Percentiles rank a stretch among this genome's conserved stretches.
phyloP scores from a whole-genome alignment of 1,140 invertebrate species.

The Tetragonula clypearis region DNA sequence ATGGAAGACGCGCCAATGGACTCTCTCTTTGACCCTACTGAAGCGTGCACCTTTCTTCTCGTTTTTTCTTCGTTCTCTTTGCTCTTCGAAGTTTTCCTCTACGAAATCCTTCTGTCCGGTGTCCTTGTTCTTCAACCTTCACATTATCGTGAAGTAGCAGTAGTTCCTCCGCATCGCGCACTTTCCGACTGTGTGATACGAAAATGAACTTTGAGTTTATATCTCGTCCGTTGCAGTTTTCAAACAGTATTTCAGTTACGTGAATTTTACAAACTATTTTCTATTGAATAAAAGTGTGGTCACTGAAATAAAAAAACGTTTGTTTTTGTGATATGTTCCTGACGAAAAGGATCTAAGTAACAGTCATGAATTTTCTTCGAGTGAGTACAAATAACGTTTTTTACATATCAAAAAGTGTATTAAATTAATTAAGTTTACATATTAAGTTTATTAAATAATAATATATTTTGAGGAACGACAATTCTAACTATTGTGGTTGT shows the following conservation, averaged over 20 bases:
- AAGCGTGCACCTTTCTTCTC: slow-evolving; percentile 73
- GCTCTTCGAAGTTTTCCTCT: slow-evolving; percentile 42
- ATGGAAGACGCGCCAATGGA: slow-evolving; percentile 72
- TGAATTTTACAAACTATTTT: background rate
- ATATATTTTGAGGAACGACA: background rate
- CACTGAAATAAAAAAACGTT: background rate
- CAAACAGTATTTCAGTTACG: background rate
- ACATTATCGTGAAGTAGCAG: slow-evolving; percentile 30
- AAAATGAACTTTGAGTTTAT: slow-evolving; percentile 1
- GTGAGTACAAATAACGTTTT: slow-evolving; percentile 68
- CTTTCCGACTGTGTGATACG: slow-evolving; percentile 6
- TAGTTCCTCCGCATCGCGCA: background rate
- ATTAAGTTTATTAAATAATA: background rate
- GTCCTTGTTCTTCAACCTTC: slow-evolving; percentile 49
- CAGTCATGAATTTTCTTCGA: slow-evolving; percentile 73
- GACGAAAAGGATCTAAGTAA: slow-evolving; percentile 35
- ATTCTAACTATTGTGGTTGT: too few species aligned
- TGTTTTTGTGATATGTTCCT: slow-evolving; percentile 55
- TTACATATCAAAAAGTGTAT: background rate
- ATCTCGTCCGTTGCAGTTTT: background rate
- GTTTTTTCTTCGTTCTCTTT: slow-evolving; percentile 52
- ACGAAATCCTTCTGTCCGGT: slow-evolving; percentile 39
- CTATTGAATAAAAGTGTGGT: slow-evolving; percentile 35
- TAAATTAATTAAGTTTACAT: background rate
- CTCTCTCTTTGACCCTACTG: slow-evolving; percentile 79